Conservation (phyloP, 2,113 vertebrate species). For the Hyaena hyaena region DNA sequence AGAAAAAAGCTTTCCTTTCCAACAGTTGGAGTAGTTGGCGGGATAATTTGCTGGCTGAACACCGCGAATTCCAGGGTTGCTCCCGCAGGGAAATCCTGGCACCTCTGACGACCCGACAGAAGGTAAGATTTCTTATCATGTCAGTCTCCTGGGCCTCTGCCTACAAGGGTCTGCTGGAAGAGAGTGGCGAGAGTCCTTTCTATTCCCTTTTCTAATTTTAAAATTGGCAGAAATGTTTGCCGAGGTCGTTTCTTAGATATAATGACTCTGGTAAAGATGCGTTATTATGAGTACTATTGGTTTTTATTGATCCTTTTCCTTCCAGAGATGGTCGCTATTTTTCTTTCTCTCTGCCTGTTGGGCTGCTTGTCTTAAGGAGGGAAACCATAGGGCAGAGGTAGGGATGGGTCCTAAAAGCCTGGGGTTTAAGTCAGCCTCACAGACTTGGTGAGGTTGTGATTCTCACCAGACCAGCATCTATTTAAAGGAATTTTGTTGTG, state of each 20-base stretch:
- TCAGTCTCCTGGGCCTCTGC: neutral
- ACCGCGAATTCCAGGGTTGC: neutral
- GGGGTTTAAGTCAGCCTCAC: neutral
- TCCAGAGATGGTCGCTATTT: neutral
- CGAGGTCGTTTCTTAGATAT: neutral
- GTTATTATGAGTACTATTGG: neutral
- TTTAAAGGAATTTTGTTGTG: neutral
- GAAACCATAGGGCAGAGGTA: neutral
- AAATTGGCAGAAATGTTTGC: neutral
- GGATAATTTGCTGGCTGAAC: neutral
- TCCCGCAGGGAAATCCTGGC: neutral
- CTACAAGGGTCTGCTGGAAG: neutral
- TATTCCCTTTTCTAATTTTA: neutral
- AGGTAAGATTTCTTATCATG: neutral
- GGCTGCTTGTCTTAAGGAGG: neutral
- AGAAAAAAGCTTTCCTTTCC: neutral
- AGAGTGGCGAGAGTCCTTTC: neutral
- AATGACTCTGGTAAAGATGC: neutral
- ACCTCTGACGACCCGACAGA: accelerated
- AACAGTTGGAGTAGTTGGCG: neutral
- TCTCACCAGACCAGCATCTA: neutral
- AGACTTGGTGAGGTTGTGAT: neutral
- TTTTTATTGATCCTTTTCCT: neutral
- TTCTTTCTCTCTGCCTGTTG: neutral
- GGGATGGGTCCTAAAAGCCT: neutral